These are phyloP conservation scores for Setophaga coronata DNA, from an alignment of 2,113 vertebrate species.

Conservation along the genomic window DNA sequence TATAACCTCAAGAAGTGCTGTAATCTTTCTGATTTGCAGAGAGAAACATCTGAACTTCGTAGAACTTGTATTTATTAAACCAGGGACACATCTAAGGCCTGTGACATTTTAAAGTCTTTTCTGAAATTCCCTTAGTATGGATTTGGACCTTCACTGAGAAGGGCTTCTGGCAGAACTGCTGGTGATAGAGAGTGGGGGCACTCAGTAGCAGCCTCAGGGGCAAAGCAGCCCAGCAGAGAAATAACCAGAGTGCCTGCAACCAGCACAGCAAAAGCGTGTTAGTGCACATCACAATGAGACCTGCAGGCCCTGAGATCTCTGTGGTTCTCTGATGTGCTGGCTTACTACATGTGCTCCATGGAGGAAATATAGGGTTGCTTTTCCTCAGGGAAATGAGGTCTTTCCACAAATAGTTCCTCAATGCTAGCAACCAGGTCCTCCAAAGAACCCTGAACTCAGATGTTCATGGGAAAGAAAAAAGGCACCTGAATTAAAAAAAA, in stretches of 20 bases:
- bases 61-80: not conserved
- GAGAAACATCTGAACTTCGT: not conserved
- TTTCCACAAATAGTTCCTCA: not conserved
- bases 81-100: not conserved
- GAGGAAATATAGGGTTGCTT: not conserved
- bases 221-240: not conserved
- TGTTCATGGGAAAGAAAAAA: not conserved
- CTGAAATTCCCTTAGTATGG: not conserved
- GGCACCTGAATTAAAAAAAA: not conserved
- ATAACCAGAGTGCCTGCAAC: not conserved
- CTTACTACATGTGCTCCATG: not conserved
- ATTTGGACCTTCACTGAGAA: not conserved
- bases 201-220: not conserved
- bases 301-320: not conserved
- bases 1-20: not conserved
- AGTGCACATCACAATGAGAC: not conserved
- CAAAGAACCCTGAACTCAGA: not conserved
- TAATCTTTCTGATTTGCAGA: not conserved
- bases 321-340: not conserved
- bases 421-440: not conserved
- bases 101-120: not conserved
- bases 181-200: no score
- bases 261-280: accelerated
- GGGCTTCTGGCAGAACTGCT: not conserved
- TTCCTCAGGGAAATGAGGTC: not conserved